Base-by-base conservation (phyloP, 2,888 invertebrate genomes). In the Pinctada fucata region DNA sequence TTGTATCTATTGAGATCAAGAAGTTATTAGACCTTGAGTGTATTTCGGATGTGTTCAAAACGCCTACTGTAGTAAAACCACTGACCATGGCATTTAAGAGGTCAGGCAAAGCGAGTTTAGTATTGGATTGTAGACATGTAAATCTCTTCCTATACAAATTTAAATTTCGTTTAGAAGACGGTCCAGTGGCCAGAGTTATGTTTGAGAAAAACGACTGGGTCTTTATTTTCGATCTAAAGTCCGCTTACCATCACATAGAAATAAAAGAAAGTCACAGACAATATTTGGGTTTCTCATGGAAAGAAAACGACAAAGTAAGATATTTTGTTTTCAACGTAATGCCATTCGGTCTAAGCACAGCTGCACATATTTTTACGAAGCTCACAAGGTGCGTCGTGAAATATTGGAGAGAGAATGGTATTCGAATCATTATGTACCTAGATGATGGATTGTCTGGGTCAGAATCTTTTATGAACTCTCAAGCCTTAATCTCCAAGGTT, bases 121-220 rank as follows among this genome's bases (percentile, higher is more conserved):
- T 79, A 45, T 48, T 81, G 47, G 79, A 83, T 64, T 82, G 79
- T 72, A 70, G 78, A 49, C 76, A 83, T 51, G 78, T 79, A 13
- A 82, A 80, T 68, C 49, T 63, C 4, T 52, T 52, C 70, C 65
- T 82, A 45, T 79, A 78, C 71, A 52, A 76, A 52, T 80, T 77
- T 16, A 75, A 71, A 72, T 68, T 74, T 65, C 76, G 75, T 51
- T 82, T 72, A 70, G 79, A 82, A 45, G 79, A 82, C 58, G 75
- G 51, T 3, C 63, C 52, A 45, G 72, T 72, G 3, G 76, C 80
- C 4, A 64, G 75, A 58, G n/a, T 64, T 48, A 13, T 76, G 16
- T 72, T 77, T 72, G 49, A 76, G 3, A 4, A 49, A 49, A 65
- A 52, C 3, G 67, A 77, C 50, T 77, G 16, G 67, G 13, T 77